Base-by-base conservation (phyloP, 2,888 invertebrate genomes). In the Litoditis marina region DNA sequence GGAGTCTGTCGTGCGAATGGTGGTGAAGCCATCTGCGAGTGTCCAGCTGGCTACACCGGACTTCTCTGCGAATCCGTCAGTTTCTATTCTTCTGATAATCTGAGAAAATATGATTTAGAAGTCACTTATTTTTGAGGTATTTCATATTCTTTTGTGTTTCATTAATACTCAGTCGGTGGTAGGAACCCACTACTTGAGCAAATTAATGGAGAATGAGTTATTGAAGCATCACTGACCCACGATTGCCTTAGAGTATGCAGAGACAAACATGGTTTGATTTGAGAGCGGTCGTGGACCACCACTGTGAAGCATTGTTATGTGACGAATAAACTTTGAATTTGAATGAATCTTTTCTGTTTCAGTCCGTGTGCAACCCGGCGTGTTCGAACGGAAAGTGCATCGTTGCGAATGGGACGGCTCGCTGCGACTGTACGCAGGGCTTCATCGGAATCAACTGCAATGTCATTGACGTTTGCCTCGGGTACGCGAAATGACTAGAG, bases 401-500 rank as follows among this genome's bases (percentile, higher is more conserved):
- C 27, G 68, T 68, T 31, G 59, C 65, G 28, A 57, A 62, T 42
- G 66, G 70, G 51, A 59, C 61, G 46, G 53, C 68, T 25, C 54
- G 61, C 53, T 73, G 73, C 58, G 63, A 69, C 49, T 80, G 80
- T 56, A 65, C 73, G 27, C 73, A 77, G 55, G 80, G 80, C 42
- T 80, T 80, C 68, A 73, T 76, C 47, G 80, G 80, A 27, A 63
- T 68, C 59, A 81, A 80, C 63, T 80, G 80, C 66, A 81, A 81
- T 57, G 70, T 78, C 44, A 68, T 76, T 32, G 80, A 80, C 68
- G 70, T 75, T 30, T 80, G 80, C 62, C 62, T 75, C 7, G 73
- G 75, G 80, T 80, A 59, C 59, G 74, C 53, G 16, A 25, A 16
- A 16, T 28, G 34, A 13, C 46, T 39, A 39, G 47, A 51, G 47